Percentiles rank a stretch among this genome's conserved stretches.
Conservation (phyloP, 2,113 vertebrate genomes). For the Grammomys surdaster region DNA sequence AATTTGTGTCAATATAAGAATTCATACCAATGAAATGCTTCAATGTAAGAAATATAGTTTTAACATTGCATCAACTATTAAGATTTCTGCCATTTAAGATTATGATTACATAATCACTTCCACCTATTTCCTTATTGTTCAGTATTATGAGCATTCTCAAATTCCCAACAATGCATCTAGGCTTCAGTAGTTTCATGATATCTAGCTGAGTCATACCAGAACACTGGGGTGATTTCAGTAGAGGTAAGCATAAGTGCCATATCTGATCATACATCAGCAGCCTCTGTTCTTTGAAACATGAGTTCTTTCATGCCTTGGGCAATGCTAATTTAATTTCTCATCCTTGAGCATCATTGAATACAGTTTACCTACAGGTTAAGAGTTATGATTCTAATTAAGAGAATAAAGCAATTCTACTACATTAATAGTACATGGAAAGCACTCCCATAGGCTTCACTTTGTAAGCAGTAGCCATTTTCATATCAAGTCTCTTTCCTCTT, state of each 20-base stretch:
- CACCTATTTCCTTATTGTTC: too few relatives aligned
- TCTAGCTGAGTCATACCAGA: neutral
- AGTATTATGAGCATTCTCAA: too few relatives aligned
- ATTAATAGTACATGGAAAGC: conserved; percentile 80
- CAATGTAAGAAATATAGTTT: too few relatives aligned
- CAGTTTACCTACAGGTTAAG: conserved; percentile 82
- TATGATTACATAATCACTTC: too few relatives aligned
- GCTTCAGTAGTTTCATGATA: neutral
- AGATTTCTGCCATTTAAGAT: too few relatives aligned
- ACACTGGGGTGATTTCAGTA: neutral
- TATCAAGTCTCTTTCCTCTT: conserved; percentile 71
- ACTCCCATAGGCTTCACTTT: conserved; percentile 74
- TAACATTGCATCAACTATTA: too few relatives aligned
- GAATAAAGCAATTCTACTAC: conserved; percentile 71
- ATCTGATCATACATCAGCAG: too few relatives aligned
- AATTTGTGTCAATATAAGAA: too few relatives aligned
- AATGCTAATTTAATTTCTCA: conserved; percentile 65
- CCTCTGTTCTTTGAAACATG: neutral
- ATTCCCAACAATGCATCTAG: too few relatives aligned
- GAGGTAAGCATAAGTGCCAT: neutral
- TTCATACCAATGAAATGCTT: too few relatives aligned
- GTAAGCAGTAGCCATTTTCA: conserved; percentile 55
- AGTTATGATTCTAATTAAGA: conserved; percentile 82
- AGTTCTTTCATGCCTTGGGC: neutral
- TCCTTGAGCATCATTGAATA: conserved; percentile 43